phyloP scores from a whole-genome alignment of 2,797 vertebrate genomes.

The Myotis planiceps region DNA sequence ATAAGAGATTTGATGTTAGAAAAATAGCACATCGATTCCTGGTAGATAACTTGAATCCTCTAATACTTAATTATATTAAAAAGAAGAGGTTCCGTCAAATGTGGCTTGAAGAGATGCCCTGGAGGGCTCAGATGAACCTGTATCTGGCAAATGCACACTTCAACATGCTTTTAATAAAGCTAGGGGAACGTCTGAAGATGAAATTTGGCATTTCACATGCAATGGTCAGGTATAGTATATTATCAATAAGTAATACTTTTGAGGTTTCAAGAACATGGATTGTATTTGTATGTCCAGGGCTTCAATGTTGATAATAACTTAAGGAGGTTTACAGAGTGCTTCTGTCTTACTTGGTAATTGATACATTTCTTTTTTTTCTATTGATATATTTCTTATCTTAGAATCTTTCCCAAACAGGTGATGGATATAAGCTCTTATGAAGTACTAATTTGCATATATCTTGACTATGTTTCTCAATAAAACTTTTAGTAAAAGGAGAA shows the following conservation, averaged over 20 bases:
- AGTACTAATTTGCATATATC: background rate
- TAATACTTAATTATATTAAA: slow-evolving; percentile 81
- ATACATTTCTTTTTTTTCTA: background rate
- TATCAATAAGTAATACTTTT: background rate
- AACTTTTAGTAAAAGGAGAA: background rate
- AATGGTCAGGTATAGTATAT: slow-evolving; percentile 87
- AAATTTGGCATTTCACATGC: slow-evolving; percentile 44
- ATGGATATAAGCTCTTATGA: background rate
- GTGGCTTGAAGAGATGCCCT: slow-evolving; percentile 90
- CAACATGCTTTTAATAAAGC: slow-evolving; percentile 85
- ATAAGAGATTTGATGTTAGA: slow-evolving; percentile 70
- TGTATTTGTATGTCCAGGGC: background rate
- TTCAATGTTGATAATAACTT: background rate
- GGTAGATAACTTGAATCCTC: slow-evolving; percentile 80
- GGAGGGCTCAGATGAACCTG: slow-evolving; percentile 92
- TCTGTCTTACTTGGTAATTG: background rate
- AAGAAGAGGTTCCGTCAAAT: slow-evolving; percentile 85
- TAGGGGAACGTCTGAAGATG: slow-evolving; percentile 81
- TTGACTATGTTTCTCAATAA: background rate
- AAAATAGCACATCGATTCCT: slow-evolving; percentile 84
- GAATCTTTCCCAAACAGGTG: background rate
- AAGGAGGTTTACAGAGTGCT: background rate
- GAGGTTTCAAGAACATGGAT: background rate
- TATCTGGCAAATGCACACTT: slow-evolving; percentile 89
- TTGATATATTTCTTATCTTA: background rate